Evolutionary conservation across 2,888 invertebrate species (phyloP).

Genomic region (Acronicta leporina): DNA sequence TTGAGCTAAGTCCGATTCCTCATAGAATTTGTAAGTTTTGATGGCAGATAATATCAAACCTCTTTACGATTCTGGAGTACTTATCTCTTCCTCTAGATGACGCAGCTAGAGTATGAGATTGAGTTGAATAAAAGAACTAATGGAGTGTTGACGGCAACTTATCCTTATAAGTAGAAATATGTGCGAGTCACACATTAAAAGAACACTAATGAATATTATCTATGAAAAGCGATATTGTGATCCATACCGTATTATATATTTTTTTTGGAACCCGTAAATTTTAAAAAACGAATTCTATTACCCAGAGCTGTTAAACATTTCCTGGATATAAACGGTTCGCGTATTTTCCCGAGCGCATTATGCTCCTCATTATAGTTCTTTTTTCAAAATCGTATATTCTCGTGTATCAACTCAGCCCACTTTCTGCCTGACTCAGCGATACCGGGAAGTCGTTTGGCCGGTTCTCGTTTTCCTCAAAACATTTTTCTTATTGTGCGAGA

Average conservation of each 20-base stretch:
- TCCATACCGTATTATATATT: no score
- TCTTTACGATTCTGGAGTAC: no score
- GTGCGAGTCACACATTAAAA: not conserved
- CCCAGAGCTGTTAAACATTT: not conserved
- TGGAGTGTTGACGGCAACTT: no score
- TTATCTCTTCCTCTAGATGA: no score
- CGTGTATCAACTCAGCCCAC: slow-evolving; percentile 44
- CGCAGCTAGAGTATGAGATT: no score
- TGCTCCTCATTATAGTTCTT: slow-evolving; percentile 5
- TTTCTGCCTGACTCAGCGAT: slow-evolving; percentile 64
- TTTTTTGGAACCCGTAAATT: no score
- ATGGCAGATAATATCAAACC: no score
- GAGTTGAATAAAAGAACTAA: no score
- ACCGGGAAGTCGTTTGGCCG: slow-evolving; percentile 57
- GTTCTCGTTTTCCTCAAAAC: slow-evolving; percentile 62
- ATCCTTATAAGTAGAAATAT: no score
- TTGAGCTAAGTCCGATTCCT: no score
- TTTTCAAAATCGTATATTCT: slow-evolving; percentile 33
- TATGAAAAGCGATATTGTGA: no score
- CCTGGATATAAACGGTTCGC: slow-evolving; percentile 1
- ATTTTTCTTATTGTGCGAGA: slow-evolving; percentile 41
- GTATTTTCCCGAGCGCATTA: slow-evolving; percentile 22
- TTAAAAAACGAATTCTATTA: not conserved
- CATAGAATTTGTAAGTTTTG: no score
- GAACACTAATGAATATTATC: not conserved